These are phyloP conservation scores for Metopia argyrocephala DNA, from an alignment of 2,888 invertebrate species.

Conservation along the genomic window DNA sequence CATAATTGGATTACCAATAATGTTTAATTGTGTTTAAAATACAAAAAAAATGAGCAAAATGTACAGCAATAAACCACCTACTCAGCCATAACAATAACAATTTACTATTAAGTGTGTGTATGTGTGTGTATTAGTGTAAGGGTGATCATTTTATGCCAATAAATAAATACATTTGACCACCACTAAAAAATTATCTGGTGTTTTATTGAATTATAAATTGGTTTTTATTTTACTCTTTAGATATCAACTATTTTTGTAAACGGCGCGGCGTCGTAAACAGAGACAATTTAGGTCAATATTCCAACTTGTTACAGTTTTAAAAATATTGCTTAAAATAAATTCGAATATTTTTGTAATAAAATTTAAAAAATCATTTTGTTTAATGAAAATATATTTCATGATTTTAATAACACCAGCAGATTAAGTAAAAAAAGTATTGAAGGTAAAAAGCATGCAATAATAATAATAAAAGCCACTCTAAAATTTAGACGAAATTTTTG, in stretches of 20 bases:
- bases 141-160: neutral
- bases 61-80: neutral
- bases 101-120: neutral
- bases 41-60: conserved; percentile 9
- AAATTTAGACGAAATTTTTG: too few relatives aligned
- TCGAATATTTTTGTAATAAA: too few relatives aligned
- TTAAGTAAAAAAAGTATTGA: too few relatives aligned
- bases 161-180: conserved; percentile 29
- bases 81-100: neutral
- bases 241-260: neutral
- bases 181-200: neutral
- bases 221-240: neutral
- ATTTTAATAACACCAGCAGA: too few relatives aligned
- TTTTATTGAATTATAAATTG: neutral
- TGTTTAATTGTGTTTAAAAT: conserved; percentile 61
- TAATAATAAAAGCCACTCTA: too few relatives aligned
- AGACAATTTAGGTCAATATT: too few relatives aligned
- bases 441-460: too few relatives aligned
- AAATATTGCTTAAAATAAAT: too few relatives aligned
- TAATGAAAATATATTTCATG: too few relatives aligned
- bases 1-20: conserved; percentile 63
- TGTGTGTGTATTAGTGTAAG: neutral
- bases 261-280: too few relatives aligned
- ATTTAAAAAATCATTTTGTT: too few relatives aligned
- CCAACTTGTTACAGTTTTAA: too few relatives aligned